phyloP scores from a whole-genome alignment of 2,113 vertebrate species.

The Zingel zingel region DNA sequence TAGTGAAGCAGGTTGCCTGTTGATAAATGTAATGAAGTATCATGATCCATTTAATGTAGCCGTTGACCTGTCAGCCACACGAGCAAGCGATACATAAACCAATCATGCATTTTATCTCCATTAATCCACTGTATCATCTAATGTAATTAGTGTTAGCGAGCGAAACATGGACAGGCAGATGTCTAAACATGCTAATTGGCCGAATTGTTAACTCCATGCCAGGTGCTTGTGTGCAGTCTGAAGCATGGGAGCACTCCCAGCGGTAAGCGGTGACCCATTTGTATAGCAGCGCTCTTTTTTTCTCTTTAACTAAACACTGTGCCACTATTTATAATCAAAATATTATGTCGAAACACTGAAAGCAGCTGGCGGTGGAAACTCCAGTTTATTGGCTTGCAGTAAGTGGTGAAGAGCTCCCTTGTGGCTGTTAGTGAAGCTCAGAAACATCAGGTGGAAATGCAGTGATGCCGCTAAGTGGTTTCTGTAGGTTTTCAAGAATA shows the following conservation, averaged over 20 bases:
- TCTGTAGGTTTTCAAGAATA: slow-evolving; percentile 3
- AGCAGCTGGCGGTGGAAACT: slow-evolving; percentile 51
- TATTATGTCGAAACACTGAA: slow-evolving; percentile 47
- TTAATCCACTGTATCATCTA: slow-evolving; percentile 60
- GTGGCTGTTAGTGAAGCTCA: slow-evolving; percentile 40
- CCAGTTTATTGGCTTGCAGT: slow-evolving; percentile 46
- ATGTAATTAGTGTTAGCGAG: slow-evolving; percentile 50
- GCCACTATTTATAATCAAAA: slow-evolving; percentile 62
- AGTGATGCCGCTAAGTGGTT: slow-evolving; percentile 21
- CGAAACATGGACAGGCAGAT: slow-evolving; percentile 68
- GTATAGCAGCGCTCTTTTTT: slow-evolving; percentile 37
- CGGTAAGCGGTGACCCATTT: slow-evolving; percentile 73
- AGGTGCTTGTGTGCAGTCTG: slow-evolving; percentile 70
- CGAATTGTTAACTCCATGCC: slow-evolving; percentile 71
- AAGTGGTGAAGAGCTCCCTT: slow-evolving; percentile 41
- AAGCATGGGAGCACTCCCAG: slow-evolving; percentile 61
- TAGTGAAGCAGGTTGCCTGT: not conserved
- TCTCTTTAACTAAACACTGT: slow-evolving; percentile 59
- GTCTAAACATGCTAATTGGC: slow-evolving; percentile 77
- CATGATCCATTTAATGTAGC: slow-evolving; percentile 27
- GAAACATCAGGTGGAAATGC: slow-evolving; percentile 47
- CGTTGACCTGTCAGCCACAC: slow-evolving; percentile 42
- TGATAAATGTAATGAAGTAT: slow-evolving; percentile 38
- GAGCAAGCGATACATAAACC: slow-evolving; percentile 29
- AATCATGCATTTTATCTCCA: slow-evolving; percentile 58